Base-by-base conservation (phyloP, 2,113 vertebrate genomes). In the Hucho hucho region DNA sequence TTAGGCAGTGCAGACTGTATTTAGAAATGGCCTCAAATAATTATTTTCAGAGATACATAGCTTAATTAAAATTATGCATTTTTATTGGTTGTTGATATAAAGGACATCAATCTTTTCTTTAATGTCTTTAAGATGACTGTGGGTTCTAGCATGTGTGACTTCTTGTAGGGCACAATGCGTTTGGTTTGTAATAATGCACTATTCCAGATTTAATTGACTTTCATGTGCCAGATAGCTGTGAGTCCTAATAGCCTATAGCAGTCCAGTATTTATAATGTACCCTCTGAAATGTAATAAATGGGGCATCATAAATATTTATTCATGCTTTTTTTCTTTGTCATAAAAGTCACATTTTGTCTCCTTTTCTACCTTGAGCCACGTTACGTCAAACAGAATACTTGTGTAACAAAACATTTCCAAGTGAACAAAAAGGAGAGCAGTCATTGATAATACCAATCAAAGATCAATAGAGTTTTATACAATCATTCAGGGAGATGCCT, bases 1-100 rank as follows among this genome's bases (percentile, higher is more conserved):
- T 92, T 90, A 90, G 87, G 88, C 87, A 86, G 90, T 80, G 82
- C 76, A 87, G 84, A 80, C 88, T 91, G 89, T 87, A 86, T 89
- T 89, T 87, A 89, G 83, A 88, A 84, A 81, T 84, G 71, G 83
- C 87, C n/a, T 61, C n/a, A 22, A 22, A 61, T 87, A 83, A 86
- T 89, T 84, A 81, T 90, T 87, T 85, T 81, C 77, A 68, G 20
- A 32, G 14, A 87, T 80, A 26, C 13, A 84, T 87, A 81, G 83
- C 83, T 84, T 78, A 84, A 86, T 87, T 87, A 74, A 84, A 88
- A 89, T 88, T 76, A 79, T 81, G 81, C 87, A 82, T 89, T 88
- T 89, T 68, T 43, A 32, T 26, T 68, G 28, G 64, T 65, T 16
- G 49, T 29, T 66, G 29, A 82, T 81, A 87, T 84, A 81, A 80